Evolutionary conservation across 1,140 invertebrate genomes (phyloP), one percentile per base, ranked within the genome.

Genomic region (Trichogramma pretiosum): DNA sequence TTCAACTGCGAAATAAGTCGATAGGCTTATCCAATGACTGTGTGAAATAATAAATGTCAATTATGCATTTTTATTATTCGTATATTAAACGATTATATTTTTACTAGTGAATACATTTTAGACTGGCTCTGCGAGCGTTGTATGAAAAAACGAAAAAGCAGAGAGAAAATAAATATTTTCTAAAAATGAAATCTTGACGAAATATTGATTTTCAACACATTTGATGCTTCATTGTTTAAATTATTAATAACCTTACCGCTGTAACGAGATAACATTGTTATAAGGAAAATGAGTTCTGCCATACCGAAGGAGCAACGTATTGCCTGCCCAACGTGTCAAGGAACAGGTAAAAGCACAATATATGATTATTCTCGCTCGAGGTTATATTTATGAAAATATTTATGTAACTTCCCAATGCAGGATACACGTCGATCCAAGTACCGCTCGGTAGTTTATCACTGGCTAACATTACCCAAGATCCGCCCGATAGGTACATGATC

Each of bases 61-160:
- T n/a, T n/a, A n/a, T n/a, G n/a, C n/a, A n/a, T n/a, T n/a, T n/a
- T n/a, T n/a, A n/a, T n/a, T n/a, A n/a, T n/a, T n/a, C n/a, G n/a
- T n/a, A n/a, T n/a, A n/a, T n/a, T n/a, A n/a, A n/a, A n/a, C n/a
- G n/a, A n/a, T n/a, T n/a, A n/a, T n/a, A n/a, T n/a, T n/a, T n/a
- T n/a, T n/a, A n/a, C n/a, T n/a, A n/a, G n/a, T n/a, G n/a, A n/a
- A n/a, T n/a, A n/a, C n/a, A n/a, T n/a, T n/a, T n/a, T n/a, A n/a
- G n/a, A n/a, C n/a, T n/a, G n/a, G n/a, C n/a, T n/a, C n/a, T n/a
- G n/a, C n/a, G n/a, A n/a, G n/a, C n/a, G n/a, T 23, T 38, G 38
- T 46, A 32, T 46, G 32, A 19, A 16, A 38, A 46, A 46, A 30
- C 22, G 30, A 21, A 23, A 38, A 39, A 23, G 13, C 23, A 5